Percentiles rank a stretch among this genome's conserved stretches.
Conservation (phyloP, 2,888 invertebrate genomes). For the Patella depressa region DNA sequence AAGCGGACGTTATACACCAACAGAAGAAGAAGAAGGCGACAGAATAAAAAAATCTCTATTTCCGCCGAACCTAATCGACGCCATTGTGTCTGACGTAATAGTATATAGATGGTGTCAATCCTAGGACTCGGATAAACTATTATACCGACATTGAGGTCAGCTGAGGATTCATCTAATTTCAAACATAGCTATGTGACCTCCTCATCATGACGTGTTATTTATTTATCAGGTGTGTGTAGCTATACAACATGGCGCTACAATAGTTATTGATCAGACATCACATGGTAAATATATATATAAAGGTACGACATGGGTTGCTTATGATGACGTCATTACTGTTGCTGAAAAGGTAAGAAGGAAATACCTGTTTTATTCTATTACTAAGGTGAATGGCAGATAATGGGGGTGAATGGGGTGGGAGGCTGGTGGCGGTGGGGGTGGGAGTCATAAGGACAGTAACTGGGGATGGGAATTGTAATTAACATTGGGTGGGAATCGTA, state of each 20-base stretch:
- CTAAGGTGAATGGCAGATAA: too few species aligned
- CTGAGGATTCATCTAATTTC: background rate
- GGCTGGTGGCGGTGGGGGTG: too few species aligned
- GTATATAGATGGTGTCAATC: too few species aligned
- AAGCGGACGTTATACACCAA: too few species aligned
- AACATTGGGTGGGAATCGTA: background rate
- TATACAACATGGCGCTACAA: background rate
- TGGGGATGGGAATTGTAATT: background rate
- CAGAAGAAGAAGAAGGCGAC: too few species aligned
- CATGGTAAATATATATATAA: constrained; percentile 32
- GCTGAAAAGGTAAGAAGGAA: constrained; percentile 30
- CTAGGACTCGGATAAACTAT: too few species aligned
- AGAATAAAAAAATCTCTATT: too few species aligned
- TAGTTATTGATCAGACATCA: background rate
- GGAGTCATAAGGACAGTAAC: background rate
- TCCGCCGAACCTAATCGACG: too few species aligned
- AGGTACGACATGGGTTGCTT: constrained; percentile 36
- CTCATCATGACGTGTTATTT: background rate
- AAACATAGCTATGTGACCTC: background rate
- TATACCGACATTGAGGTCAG: too few species aligned
- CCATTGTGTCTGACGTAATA: too few species aligned
- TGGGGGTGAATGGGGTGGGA: too few species aligned
- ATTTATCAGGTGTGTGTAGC: background rate
- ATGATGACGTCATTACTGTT: constrained; percentile 32
- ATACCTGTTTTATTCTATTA: too few species aligned